Conservation (phyloP, 1,140 invertebrate genomes). For the Papilio machaon region DNA sequence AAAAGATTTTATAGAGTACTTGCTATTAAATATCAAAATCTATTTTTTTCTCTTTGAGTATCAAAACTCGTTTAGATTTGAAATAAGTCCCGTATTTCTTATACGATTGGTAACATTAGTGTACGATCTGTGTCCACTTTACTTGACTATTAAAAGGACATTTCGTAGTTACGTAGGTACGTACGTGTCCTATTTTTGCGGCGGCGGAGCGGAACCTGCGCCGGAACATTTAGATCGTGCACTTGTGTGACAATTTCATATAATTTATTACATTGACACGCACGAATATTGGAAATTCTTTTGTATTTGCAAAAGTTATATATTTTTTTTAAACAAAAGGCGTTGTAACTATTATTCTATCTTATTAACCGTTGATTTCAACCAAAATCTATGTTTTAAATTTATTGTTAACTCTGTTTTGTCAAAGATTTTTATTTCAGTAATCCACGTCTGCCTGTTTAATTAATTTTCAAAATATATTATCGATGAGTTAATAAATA, state of each 20-base stretch:
- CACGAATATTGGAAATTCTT: neutral
- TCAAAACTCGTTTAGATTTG: neutral
- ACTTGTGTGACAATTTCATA: neutral
- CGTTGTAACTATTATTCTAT: neutral
- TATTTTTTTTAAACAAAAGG: neutral
- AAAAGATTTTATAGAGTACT: neutral
- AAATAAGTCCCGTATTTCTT: neutral
- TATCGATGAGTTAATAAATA: too few relatives aligned
- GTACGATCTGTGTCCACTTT: constrained; percentile 14
- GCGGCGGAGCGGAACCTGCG: constrained; percentile 8
- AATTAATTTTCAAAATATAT: too few relatives aligned
- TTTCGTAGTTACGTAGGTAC: constrained; percentile 4
- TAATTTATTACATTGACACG: neutral
- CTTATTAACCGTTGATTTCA: too few relatives aligned
- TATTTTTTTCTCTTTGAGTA: neutral
- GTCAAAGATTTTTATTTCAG: too few relatives aligned
- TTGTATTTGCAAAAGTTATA: neutral
- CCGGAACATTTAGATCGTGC: neutral
- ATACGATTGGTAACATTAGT: neutral
- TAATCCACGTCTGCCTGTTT: too few relatives aligned
- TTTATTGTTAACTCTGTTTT: too few relatives aligned
- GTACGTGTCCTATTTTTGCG: constrained; percentile 25
- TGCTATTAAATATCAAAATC: neutral
- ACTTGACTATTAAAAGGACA: constrained; percentile 26
- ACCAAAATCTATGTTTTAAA: too few relatives aligned